Conservation (phyloP, 1,140 invertebrate genomes). For the Lasioglossum albipes region DNA sequence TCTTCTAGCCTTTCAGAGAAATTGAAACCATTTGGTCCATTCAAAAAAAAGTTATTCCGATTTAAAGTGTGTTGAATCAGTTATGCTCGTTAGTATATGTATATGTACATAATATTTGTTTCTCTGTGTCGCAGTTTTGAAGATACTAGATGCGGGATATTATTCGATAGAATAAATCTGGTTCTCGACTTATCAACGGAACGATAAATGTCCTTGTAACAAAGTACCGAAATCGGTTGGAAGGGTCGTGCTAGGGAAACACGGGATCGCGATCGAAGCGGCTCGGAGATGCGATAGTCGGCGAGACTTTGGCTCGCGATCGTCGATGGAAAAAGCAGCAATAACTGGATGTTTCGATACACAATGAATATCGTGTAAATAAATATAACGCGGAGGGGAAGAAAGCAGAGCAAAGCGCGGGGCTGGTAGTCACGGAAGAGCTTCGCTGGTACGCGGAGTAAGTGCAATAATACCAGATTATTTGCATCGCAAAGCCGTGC, state of each 20-base stretch:
- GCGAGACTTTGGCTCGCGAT: not conserved
- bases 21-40: too few relatives aligned
- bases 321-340: slow-evolving; percentile 9
- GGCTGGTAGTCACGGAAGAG: slow-evolving; percentile 50
- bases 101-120: too few relatives aligned
- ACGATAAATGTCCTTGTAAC: not conserved
- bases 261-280: not conserved
- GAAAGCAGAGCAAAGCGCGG: slow-evolving; percentile 52
- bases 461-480: slow-evolving; percentile 81
- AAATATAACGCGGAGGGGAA: slow-evolving; percentile 35
- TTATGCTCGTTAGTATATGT: too few relatives aligned
- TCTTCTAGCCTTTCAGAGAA: too few relatives aligned
- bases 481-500: slow-evolving; percentile 80
- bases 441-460: slow-evolving; percentile 64
- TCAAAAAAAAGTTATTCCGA: too few relatives aligned
- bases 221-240: not conserved
- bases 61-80: too few relatives aligned
- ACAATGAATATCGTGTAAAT: slow-evolving; percentile 25
- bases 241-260: not conserved
- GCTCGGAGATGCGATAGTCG: not conserved
- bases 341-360: slow-evolving; percentile 23
- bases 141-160: too few relatives aligned
- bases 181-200: too few relatives aligned
- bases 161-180: too few relatives aligned
- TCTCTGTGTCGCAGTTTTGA: too few relatives aligned